phyloP scores from a whole-genome alignment of 2,113 vertebrate genomes.

The Crotalus helleri region DNA sequence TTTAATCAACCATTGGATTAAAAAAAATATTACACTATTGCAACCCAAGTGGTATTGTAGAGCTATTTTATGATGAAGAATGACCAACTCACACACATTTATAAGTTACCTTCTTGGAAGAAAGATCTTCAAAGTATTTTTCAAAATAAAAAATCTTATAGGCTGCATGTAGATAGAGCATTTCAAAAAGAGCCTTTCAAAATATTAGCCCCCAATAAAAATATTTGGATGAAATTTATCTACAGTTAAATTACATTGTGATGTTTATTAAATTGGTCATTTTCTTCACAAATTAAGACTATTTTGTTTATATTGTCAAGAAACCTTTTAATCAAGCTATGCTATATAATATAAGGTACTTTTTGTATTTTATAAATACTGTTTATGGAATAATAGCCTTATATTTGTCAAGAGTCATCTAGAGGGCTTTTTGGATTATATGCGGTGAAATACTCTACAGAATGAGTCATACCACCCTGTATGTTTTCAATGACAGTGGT shows the following conservation, averaged over 20 bases:
- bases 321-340: not conserved
- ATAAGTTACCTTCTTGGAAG: not conserved
- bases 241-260: conserved; percentile 1
- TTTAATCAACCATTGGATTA: not conserved
- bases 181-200: not conserved
- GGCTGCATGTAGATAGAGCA: not conserved
- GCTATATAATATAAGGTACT: not conserved
- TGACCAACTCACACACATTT: not conserved
- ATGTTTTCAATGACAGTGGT: conserved; percentile 23
- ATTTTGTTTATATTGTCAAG: not conserved
- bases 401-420: not conserved
- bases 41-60: not conserved
- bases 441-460: not conserved
- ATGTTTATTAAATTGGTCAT: conserved; percentile 5
- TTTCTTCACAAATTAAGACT: not conserved
- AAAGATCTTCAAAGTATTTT: not conserved
- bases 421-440: not conserved
- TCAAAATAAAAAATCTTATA: not conserved
- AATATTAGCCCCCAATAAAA: not conserved
- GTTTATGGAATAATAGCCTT: not conserved
- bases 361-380: not conserved
- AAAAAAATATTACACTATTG: not conserved
- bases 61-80: not conserved
- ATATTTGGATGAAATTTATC: not conserved
- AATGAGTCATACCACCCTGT: not conserved